A percentile compares a stretch with the other conserved stretches of the same genome.
Conservation (phyloP, 2,888 invertebrate species). For the Serripes groenlandicus region DNA sequence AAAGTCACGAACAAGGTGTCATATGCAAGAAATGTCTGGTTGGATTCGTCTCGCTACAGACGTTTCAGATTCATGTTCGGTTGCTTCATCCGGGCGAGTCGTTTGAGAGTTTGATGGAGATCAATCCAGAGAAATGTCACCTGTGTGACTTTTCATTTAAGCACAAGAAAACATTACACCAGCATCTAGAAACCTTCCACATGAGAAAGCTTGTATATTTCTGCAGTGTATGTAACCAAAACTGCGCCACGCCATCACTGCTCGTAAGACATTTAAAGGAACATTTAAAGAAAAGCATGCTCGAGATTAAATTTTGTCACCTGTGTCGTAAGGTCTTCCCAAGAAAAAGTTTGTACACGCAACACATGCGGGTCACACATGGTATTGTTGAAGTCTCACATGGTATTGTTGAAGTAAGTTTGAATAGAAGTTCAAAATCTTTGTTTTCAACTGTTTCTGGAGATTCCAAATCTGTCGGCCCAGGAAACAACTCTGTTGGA, state of each 20-base stretch:
- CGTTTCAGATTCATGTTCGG: conserved; percentile 11
- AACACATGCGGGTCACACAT: neutral
- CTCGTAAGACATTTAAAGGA: neutral
- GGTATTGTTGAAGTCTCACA: neutral
- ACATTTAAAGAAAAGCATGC: neutral
- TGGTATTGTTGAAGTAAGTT: no score
- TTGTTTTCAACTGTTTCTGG: no score
- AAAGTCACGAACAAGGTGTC: conserved; percentile 1
- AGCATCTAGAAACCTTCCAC: conserved; percentile 1
- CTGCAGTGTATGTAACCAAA: conserved; percentile 5
- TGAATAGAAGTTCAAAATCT: no score
- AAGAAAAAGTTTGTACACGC: neutral
- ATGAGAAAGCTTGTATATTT: neutral
- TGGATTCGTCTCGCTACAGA: conserved; percentile 1
- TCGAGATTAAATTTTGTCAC: conserved; percentile 27
- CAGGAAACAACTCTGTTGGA: no score
- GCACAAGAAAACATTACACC: neutral
- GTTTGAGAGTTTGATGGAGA: neutral
- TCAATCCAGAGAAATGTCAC: conserved; percentile 1
- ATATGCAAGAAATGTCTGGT: conserved; percentile 25
- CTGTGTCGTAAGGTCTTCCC: conserved; percentile 18
- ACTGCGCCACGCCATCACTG: neutral
- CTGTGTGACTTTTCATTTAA: conserved; percentile 5
- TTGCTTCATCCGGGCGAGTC: conserved; percentile 7
- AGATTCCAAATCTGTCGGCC: no score